Evolutionary conservation across 2,797 vertebrate genomes (phyloP).

Genomic region (Amazonetta brasiliensis): DNA sequence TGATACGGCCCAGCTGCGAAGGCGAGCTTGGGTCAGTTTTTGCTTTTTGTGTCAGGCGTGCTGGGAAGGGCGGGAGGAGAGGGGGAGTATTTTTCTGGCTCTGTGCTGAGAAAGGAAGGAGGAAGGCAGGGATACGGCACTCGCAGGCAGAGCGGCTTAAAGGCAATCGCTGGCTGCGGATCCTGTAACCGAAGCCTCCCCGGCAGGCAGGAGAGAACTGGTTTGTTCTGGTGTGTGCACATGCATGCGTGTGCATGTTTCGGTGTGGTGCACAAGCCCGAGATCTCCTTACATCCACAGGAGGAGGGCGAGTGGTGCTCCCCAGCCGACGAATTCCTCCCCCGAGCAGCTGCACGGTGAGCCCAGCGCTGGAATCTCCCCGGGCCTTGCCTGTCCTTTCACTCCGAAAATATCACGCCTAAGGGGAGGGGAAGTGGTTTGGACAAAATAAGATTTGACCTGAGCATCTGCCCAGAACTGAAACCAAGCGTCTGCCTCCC

Average conservation of each 20-base stretch:
- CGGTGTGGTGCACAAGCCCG: not conserved
- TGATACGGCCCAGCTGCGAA: conserved; percentile 69
- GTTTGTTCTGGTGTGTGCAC: conserved; percentile 15
- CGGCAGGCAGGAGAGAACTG: conserved; percentile 43
- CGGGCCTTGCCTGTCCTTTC: conserved; percentile 43
- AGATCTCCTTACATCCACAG: not conserved
- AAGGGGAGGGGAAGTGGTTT: conserved; percentile 61
- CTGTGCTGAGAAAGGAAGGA: conserved; percentile 20
- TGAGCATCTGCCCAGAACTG: conserved; percentile 55
- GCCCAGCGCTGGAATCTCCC: conserved; percentile 53
- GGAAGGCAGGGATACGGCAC: not conserved
- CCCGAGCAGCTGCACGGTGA: conserved; percentile 55
- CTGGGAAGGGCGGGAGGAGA: not conserved
- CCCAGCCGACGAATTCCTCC: conserved; percentile 15
- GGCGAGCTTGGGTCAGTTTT: not conserved
- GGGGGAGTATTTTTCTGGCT: conserved; percentile 52
- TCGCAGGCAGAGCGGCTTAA: not conserved
- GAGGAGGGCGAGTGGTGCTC: not conserved
- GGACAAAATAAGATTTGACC: conserved; percentile 66
- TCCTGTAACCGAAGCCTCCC: conserved; percentile 26
- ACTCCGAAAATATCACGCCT: conserved; percentile 43
- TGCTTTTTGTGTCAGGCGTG: conserved; percentile 28
- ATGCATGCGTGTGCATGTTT: not conserved
- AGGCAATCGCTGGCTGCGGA: conserved; percentile 35
- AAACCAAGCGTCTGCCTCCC: conserved; percentile 39